Percentiles rank a stretch among this genome's conserved stretches.
These are phyloP conservation scores for Amiota minor DNA, from an alignment of 2,888 invertebrate genomes.

Conservation along the genomic window DNA sequence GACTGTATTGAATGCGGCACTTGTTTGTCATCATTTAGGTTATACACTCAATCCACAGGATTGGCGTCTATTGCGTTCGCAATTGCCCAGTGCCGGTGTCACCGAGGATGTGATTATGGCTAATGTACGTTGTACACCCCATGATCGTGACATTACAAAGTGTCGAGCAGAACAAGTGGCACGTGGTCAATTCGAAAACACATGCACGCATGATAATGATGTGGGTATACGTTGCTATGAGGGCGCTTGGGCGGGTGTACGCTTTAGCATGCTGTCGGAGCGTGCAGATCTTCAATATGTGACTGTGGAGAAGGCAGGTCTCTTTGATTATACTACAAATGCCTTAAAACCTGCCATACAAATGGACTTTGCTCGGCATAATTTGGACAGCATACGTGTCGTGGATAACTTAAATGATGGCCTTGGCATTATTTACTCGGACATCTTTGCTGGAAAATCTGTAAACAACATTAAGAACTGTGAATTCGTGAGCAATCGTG, in stretches of 20 bases:
- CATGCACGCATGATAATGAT: conserved; percentile 89
- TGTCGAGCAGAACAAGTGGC: conserved; percentile 84
- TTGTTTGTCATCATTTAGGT: conserved; percentile 96
- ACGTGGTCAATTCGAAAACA: conserved; percentile 86
- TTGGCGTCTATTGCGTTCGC: conserved; percentile 88
- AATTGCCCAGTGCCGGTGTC: conserved; percentile 86
- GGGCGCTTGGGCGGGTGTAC: conserved; percentile 94
- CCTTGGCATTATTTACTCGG: conserved; percentile 93
- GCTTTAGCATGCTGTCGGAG: conserved; percentile 91
- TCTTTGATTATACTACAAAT: conserved; percentile 93
- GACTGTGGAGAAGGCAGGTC: conserved; percentile 92
- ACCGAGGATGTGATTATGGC: conserved; percentile 85
- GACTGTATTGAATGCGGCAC: conserved; percentile 91
- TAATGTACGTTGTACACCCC: conserved; percentile 91
- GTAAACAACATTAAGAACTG: conserved; percentile 88
- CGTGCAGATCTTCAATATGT: conserved; percentile 90
- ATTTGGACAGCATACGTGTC: conserved; percentile 86
- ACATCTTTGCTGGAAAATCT: conserved; percentile 89
- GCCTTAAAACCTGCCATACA: conserved; percentile 91
- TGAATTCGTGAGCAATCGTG: conserved; percentile 87
- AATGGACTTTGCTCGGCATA: conserved; percentile 88
- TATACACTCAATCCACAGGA: conserved; percentile 92
- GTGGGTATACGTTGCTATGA: conserved; percentile 92
- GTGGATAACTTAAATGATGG: conserved; percentile 93
- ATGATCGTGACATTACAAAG: conserved; percentile 90